Evolutionary conservation across 2,888 invertebrate species (phyloP), one percentile per base, ranked within the genome.

Genomic region (Diaphora mendica): DNA sequence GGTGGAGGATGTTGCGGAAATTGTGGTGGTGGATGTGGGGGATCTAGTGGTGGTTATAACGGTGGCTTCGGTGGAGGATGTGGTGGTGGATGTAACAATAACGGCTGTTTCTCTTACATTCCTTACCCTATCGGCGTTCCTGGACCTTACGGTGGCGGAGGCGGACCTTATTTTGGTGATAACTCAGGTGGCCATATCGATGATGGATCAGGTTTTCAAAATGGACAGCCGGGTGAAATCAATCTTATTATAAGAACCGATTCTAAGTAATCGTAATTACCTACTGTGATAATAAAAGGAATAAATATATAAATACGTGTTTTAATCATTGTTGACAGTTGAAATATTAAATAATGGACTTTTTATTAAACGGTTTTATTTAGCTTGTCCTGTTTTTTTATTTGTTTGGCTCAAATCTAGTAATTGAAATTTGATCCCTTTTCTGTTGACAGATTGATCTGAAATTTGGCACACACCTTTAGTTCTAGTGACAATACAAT

Each of bases 71-170:
- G 82, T 20, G 76, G 70, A 13, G 64, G 75, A 62, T 62, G 59
- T 33, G 51, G 51, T 39, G n/a, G 51, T 48, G 73, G 69, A 30
- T 15, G 76, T 64, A 70, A 82, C 68, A 74, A 74, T n/a, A 70
- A 44, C 30, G 65, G 73, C 26, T 64, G 67, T 30, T 62, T 9
- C 39, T 69, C 72, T 9, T 83, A 66, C 51, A 26, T 80, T 0
- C 85, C 86, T 1, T 86, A 79, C 71, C 84, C 86, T 1, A 55
- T 85, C 51, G 74, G 83, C 7, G 42, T 72, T 8, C 80, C 82
- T 23, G 33, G 64, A 30, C 70, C 59, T 0, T 76, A 48, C 30
- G 59, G 68, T 15, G 39, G 64, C 1, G 79, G 62, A 62, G 7
- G 55, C n/a, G n/a, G n/a, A n/a, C n/a, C n/a, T 30, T 82, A 39